Conservation (phyloP, 92 coral and sea anemone species). For the Zoanthus solanderi region DNA sequence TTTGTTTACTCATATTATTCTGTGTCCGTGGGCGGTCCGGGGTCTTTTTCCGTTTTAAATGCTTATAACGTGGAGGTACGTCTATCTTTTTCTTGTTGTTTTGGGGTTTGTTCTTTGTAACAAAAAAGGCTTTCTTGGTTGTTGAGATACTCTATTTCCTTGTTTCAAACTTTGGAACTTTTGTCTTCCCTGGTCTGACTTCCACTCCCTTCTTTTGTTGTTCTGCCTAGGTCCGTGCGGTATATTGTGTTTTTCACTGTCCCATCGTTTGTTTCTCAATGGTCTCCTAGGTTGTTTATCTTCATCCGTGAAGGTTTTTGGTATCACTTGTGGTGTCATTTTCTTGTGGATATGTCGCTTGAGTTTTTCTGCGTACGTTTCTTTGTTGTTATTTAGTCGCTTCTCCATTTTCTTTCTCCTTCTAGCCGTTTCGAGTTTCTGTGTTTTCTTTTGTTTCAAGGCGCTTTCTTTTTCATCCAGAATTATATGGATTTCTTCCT, state of each 20-base stretch:
- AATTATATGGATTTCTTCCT: neutral
- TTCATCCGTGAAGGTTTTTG: neutral
- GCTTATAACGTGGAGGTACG: neutral
- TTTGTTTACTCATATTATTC: too few relatives aligned
- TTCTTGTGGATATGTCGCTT: neutral
- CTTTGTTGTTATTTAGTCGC: neutral
- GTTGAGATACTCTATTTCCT: neutral
- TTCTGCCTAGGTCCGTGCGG: neutral
- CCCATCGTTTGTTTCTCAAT: neutral
- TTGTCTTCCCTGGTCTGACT: neutral
- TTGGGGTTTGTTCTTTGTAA: neutral
- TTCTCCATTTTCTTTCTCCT: neutral
- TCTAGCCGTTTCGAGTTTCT: neutral
- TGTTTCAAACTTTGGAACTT: neutral
- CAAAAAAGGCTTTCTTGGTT: neutral
- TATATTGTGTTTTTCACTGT: neutral
- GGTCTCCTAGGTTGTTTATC: slow-evolving; percentile 1
- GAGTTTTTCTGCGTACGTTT: neutral
- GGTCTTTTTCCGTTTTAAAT: neutral
- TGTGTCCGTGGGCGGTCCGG: too few relatives aligned
- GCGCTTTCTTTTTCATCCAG: too few relatives aligned
- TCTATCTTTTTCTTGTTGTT: neutral
- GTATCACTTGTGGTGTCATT: neutral
- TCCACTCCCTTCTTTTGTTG: neutral
- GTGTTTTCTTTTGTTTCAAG: too few relatives aligned